Percentiles rank a stretch among this genome's conserved stretches.
These are phyloP conservation scores for Drosophila setosimentum DNA, from an alignment of 2,888 invertebrate species.

Conservation along the genomic window DNA sequence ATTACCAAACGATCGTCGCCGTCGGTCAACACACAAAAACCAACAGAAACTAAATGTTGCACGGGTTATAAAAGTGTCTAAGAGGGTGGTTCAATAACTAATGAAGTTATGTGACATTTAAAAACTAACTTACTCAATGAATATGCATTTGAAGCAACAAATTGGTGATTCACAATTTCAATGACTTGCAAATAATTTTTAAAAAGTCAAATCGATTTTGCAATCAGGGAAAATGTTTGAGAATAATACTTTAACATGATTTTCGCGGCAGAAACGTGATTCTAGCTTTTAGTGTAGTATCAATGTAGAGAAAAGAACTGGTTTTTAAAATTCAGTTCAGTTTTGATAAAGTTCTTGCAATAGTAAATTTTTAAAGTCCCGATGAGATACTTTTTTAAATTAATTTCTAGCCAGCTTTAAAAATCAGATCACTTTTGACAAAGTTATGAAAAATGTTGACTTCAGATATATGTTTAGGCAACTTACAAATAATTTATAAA, in stretches of 20 bases:
- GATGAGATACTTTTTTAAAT: not conserved
- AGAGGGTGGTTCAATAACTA: conserved; percentile 26
- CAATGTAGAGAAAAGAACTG: not conserved
- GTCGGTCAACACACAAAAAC: conserved; percentile 14
- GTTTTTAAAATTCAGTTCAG: not conserved
- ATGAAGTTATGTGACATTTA: not conserved
- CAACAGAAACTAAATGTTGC: conserved; percentile 26
- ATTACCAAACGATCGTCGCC: conserved; percentile 39
- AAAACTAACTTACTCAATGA: not conserved
- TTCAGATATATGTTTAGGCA: too few species aligned
- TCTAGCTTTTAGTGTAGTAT: not conserved
- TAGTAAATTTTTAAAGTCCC: not conserved
- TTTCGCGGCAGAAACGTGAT: not conserved
- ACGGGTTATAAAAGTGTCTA: conserved; percentile 6
- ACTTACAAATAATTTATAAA: not conserved
- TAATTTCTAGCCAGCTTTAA: too few species aligned
- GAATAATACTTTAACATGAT: not conserved
- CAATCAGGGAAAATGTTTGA: not conserved
- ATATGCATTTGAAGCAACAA: not conserved
- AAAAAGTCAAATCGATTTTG: not conserved
- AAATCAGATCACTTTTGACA: too few species aligned
- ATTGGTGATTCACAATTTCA: not conserved
- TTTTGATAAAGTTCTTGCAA: not conserved
- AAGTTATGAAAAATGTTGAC: too few species aligned
- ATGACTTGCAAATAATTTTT: not conserved